Evolutionary conservation across 2,113 vertebrate species (phyloP), one percentile per base, ranked within the genome.

Genomic region (Python bivittatus): DNA sequence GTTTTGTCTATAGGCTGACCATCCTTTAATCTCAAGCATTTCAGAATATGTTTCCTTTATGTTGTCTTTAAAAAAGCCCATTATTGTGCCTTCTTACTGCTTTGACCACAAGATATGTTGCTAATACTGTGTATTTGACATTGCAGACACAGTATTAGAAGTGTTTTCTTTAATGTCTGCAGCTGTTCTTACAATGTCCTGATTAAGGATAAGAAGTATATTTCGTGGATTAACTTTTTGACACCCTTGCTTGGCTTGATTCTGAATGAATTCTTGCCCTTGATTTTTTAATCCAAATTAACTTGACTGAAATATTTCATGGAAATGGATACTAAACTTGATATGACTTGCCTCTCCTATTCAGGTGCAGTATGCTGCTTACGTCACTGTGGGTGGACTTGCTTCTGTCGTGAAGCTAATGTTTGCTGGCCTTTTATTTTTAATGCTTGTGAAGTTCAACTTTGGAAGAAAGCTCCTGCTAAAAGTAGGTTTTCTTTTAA

Each of bases 361-460:
- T 88, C 92, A 99, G 99, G 98, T 99, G 33, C 99, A 99, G 90
- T 99, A 99, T 57, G 98, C 98, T 0, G 98, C 98, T 0, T 99
- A 99, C 1, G 92, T 96, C 29, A 98, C 98, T 0, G 0, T 99
- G 0, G 99, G 99, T 52, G 98, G 99, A 20, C 90, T 99, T 54
- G 93, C 97, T 84, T 98, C 97, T 93, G 91, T 98, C 33, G 94
- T 99, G 92, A 99, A 98, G 95, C 91, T 99, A 95, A 97, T 99
- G 97, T 98, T 99, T 95, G 98, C 98, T 20, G 99, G 98, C 61
- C 96, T 99, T 94, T 97, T 99, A 93, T 99, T 99, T 97, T 97
- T 98, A 96, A 95, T 99, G 91, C 96, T 99, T 53, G 98, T 98
- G 88, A 99, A 98, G 95, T 99, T 98, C 95, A 98, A 97, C 95